Conservation (phyloP, 2,113 vertebrate species). For the Arizona elegans region DNA sequence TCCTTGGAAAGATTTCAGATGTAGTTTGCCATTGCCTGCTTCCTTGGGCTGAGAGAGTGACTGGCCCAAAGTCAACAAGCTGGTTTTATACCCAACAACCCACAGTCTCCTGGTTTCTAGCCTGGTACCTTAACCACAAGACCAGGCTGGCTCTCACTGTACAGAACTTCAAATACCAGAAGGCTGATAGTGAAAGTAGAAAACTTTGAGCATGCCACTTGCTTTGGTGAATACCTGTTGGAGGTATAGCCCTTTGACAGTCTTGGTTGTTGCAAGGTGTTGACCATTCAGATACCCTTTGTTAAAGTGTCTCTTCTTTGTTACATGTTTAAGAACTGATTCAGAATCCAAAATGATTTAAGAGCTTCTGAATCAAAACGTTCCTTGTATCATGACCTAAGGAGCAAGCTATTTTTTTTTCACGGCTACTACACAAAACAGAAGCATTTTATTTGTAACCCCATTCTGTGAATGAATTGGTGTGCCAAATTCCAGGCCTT, state of each 20-base stretch:
- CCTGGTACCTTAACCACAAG: neutral
- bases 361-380: neutral
- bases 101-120: neutral
- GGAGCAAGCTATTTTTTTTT: neutral
- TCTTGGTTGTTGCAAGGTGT: neutral
- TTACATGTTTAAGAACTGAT: neutral
- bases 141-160: neutral
- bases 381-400: neutral
- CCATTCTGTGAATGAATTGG: neutral
- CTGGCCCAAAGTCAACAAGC: neutral
- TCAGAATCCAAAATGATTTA: neutral
- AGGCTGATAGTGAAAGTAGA: neutral
- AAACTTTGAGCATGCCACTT: neutral
- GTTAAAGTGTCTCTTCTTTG: neutral
- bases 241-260: neutral
- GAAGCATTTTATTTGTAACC: neutral
- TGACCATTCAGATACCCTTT: no score
- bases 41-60: neutral
- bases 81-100: neutral
- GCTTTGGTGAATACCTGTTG: neutral
- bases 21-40: neutral
- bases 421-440: neutral
- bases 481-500: neutral
- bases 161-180: neutral
- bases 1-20: neutral